These are phyloP conservation scores for Cathartes aura DNA, from an alignment of 2,113 vertebrate species.

Conservation along the genomic window DNA sequence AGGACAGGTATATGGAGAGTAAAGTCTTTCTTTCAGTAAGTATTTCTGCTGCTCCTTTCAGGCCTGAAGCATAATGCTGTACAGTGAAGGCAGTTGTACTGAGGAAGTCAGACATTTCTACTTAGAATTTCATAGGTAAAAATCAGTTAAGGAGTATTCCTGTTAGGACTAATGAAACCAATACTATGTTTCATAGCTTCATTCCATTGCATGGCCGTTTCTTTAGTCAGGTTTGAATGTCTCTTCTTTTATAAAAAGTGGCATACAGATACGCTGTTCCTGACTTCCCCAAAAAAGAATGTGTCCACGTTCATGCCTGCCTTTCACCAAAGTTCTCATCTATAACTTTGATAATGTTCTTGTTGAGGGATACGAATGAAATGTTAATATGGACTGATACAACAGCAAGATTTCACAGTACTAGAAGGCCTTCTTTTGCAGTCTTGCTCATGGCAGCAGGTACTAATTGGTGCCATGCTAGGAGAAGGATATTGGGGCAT, in stretches of 20 bases:
- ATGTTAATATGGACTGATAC: background rate
- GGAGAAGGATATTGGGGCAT: background rate
- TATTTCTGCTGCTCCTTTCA: background rate
- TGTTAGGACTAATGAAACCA: background rate
- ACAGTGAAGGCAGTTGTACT: background rate
- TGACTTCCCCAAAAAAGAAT: background rate
- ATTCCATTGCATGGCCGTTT: background rate
- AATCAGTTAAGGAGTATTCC: background rate
- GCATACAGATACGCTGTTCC: background rate
- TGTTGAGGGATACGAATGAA: background rate
- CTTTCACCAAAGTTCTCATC: background rate
- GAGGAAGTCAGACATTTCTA: background rate
- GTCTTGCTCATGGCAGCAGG: background rate
- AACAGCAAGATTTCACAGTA: background rate
- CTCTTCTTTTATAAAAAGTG: background rate
- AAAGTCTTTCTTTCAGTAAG: background rate
- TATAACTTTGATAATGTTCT: background rate
- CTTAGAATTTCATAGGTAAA: background rate
- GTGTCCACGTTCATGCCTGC: background rate
- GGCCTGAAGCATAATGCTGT: background rate
- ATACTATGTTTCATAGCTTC: background rate
- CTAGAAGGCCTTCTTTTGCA: background rate
- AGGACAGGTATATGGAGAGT: background rate
- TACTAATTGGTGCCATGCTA: background rate
- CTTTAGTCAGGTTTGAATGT: background rate